A percentile compares a stretch with the other conserved stretches of the same genome.
Conservation (phyloP, 2,888 invertebrate genomes). For the Athripsodes cinereus region DNA sequence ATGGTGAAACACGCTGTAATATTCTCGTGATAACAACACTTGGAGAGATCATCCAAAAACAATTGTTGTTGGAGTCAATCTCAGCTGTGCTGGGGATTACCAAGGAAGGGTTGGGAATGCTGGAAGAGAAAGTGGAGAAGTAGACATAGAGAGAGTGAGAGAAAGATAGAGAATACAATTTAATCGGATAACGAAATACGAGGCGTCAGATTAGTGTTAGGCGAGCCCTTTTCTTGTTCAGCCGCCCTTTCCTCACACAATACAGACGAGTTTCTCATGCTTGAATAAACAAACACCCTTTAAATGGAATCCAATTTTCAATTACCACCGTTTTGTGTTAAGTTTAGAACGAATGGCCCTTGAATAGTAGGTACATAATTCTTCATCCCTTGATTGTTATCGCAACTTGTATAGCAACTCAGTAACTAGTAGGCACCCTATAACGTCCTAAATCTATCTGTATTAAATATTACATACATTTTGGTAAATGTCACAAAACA, state of each 20-base stretch:
- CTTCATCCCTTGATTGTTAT: not conserved
- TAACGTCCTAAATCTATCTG: too few species aligned
- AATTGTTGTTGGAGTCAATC: slow-evolving; percentile 17
- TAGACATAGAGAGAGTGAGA: not conserved
- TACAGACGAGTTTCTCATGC: slow-evolving; percentile 26
- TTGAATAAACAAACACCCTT: slow-evolving; percentile 27
- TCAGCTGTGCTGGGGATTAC: slow-evolving; percentile 13
- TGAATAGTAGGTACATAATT: slow-evolving; percentile 15
- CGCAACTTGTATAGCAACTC: not conserved
- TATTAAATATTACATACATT: too few species aligned
- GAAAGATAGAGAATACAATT: slow-evolving; percentile 12
- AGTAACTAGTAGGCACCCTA: too few species aligned
- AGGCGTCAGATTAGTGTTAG: slow-evolving; percentile 27
- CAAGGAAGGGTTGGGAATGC: slow-evolving; percentile 5
- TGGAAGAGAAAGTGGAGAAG: not conserved
- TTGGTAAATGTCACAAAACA: too few species aligned
- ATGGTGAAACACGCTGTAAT: not conserved
- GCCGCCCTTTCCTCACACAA: slow-evolving; percentile 21
- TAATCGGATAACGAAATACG: slow-evolving; percentile 28
- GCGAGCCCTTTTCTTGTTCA: slow-evolving; percentile 25
- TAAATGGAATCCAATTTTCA: slow-evolving; percentile 29
- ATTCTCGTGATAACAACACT: not conserved
- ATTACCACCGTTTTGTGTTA: slow-evolving; percentile 28
- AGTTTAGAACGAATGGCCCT: slow-evolving; percentile 13
- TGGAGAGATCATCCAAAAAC: slow-evolving; percentile 10